These are phyloP conservation scores for Ennomos fuscantarius DNA, from an alignment of 2,888 invertebrate genomes.

Conservation along the genomic window DNA sequence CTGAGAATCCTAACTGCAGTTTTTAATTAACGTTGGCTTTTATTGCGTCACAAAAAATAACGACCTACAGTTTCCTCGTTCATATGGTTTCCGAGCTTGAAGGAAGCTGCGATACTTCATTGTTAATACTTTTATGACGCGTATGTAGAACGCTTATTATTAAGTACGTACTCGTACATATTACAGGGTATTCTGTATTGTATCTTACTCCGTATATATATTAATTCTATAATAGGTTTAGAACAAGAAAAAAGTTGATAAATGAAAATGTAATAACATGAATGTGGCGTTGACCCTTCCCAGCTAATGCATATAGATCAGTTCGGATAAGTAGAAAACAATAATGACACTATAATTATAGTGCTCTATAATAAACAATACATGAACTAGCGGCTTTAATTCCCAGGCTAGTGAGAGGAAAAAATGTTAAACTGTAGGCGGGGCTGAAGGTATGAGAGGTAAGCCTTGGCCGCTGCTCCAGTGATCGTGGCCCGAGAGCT, in stretches of 20 bases:
- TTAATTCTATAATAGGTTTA: neutral
- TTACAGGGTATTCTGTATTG: conserved; percentile 15
- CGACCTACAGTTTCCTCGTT: conserved; percentile 54
- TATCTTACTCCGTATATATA: neutral
- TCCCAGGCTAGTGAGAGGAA: conserved; percentile 70
- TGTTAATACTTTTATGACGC: conserved; percentile 35
- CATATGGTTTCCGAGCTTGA: conserved; percentile 54
- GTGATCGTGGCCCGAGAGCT: conserved; percentile 62
- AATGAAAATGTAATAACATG: conserved; percentile 17
- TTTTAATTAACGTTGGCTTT: conserved; percentile 72
- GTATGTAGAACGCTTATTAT: conserved; percentile 27
- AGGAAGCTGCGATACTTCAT: conserved; percentile 36
- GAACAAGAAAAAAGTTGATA: conserved; percentile 18
- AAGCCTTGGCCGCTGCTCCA: conserved; percentile 60
- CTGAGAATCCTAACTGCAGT: conserved; percentile 64
- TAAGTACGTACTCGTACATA: conserved; percentile 20
- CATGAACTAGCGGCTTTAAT: conserved; percentile 71
- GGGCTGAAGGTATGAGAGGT: conserved; percentile 59
- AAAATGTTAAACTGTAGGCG: conserved; percentile 83
- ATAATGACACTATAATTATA: conserved; percentile 72
- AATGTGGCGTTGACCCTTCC: conserved; percentile 34
- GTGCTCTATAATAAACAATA: conserved; percentile 74
- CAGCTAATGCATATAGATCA: conserved; percentile 34
- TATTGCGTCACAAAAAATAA: conserved; percentile 62
- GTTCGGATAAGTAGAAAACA: conserved; percentile 50